phyloP scores from a whole-genome alignment of 2,797 vertebrate species.

The Scyliorhinus canicula region DNA sequence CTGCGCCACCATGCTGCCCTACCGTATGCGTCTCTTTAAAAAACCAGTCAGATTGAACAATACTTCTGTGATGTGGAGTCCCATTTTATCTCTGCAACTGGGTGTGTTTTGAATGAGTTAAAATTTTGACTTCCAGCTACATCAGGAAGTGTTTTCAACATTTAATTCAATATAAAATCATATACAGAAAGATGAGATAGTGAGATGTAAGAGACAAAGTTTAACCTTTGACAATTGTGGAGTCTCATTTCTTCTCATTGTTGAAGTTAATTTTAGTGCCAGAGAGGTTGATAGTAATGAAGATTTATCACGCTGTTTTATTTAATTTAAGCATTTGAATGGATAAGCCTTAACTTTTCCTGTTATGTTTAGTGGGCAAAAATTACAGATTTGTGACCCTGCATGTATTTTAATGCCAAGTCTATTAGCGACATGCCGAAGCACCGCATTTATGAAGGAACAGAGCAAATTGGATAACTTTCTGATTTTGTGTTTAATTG shows the following conservation, averaged over 20 bases:
- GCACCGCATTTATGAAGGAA: not conserved
- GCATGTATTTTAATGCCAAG: not conserved
- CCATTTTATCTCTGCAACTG: not conserved
- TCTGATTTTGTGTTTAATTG: not conserved
- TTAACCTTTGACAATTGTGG: no score
- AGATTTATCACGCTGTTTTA: no score
- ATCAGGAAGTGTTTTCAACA: not conserved
- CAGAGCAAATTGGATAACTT: not conserved
- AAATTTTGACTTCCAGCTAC: not conserved
- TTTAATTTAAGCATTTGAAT: not conserved
- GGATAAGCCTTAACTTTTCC: not conserved
- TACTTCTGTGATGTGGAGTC: not conserved
- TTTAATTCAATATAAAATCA: not conserved
- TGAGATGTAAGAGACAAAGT: not conserved
- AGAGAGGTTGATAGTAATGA: not conserved
- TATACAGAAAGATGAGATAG: not conserved
- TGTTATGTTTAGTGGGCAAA: not conserved
- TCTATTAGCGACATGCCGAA: not conserved
- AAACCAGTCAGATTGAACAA: not conserved
- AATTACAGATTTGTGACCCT: not conserved
- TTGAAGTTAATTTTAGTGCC: not conserved
- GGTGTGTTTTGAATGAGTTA: not conserved
- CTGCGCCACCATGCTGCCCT: no score
- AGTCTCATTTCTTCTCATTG: no score
- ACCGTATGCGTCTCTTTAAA: no score